Evolutionary conservation across 1,140 invertebrate species (phyloP), one percentile per base, ranked within the genome.

Genomic region (Acyrthosiphon pisum): DNA sequence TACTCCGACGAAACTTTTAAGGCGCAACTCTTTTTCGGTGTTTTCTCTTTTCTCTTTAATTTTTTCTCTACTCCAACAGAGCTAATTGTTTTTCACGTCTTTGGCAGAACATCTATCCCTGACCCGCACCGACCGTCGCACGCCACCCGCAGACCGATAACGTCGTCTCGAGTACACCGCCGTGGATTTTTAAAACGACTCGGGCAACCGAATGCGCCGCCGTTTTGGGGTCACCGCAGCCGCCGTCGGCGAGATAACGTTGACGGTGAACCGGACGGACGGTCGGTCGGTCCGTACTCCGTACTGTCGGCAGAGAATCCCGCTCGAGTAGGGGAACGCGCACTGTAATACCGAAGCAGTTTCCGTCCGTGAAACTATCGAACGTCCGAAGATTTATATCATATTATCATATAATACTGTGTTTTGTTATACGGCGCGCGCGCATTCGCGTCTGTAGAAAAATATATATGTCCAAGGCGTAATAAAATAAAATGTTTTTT

Each of bases 51-150:
- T 84, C 37, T 37, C 37, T 84, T 37, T 22, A 83, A 41, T 83
- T 83, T 83, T 37, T 81, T 37, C 35, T 41, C 22, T 23, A 26
- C 41, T 37, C 37, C 41, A 9, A 23, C 37, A 23, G 2, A 48
- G 84, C 44, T 87, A 46, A 87, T 87, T 53, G 87, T 88, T 88
- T 50, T 88, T 22, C 87, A n/a, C 84, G 84, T 88, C 37, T 88
- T 88, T n/a, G n/a, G 37, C 87, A 88, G 46, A 88, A 50, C 48
- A n/a, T 37, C 30, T 37, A 30, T 53, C n/a, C 48, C 18, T 53
- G 26, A 76, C 50, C 20, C 81, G 3, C 30, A 11, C 83, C 86
- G 26, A 76, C 30, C 46, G 26, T 23, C 30, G 20, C 30, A 22
- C n/a, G 20, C n/a, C n/a, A n/a, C 20, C 20, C 8, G 46, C 86